phyloP scores from a whole-genome alignment of 2,888 invertebrate genomes.

The Cremastinae sp. region DNA sequence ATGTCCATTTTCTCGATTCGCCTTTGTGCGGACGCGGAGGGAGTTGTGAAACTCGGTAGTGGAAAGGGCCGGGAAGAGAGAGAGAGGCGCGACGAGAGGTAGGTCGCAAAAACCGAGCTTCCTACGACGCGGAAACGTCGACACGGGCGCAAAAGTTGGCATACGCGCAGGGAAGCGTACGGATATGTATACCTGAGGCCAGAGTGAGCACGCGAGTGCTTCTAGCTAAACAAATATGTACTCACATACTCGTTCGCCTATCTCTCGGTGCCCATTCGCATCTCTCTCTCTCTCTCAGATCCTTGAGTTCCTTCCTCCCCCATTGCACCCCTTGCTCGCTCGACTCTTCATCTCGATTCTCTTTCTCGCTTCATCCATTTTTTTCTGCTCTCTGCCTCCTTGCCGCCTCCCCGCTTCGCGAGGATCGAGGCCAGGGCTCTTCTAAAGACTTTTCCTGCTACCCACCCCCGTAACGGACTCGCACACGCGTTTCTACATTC shows the following conservation, averaged over 20 bases:
- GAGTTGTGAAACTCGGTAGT: conserved; percentile 40
- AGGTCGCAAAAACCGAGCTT: conserved; percentile 51
- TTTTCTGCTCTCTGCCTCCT: conserved; percentile 34
- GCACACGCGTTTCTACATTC: conserved; percentile 2
- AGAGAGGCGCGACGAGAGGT: conserved; percentile 40
- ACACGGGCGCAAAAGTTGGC: not conserved
- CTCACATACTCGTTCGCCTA: conserved; percentile 79
- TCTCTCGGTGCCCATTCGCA: conserved; percentile 70
- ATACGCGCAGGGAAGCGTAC: not conserved
- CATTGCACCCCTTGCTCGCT: conserved; percentile 30
- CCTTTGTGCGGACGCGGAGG: conserved; percentile 64
- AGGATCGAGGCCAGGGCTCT: conserved; percentile 66
- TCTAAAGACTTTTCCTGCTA: conserved; percentile 77
- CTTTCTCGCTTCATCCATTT: conserved; percentile 16
- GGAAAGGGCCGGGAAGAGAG: conserved; percentile 37
- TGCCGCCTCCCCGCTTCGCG: conserved; percentile 48
- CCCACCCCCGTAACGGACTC: conserved; percentile 58
- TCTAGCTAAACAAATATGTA: conserved; percentile 80
- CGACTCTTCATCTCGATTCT: conserved; percentile 2
- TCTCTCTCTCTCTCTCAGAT: conserved; percentile 35
- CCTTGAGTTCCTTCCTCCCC: conserved; percentile 30
- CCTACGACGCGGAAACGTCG: conserved; percentile 25
- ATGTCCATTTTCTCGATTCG: conserved; percentile 71
- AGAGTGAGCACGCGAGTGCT: conserved; percentile 75
- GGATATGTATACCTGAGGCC: conserved; percentile 58